Evolutionary conservation across 2,797 vertebrate species (phyloP), one percentile per base, ranked within the genome.

Genomic region (Phyllotis vaccarum): DNA sequence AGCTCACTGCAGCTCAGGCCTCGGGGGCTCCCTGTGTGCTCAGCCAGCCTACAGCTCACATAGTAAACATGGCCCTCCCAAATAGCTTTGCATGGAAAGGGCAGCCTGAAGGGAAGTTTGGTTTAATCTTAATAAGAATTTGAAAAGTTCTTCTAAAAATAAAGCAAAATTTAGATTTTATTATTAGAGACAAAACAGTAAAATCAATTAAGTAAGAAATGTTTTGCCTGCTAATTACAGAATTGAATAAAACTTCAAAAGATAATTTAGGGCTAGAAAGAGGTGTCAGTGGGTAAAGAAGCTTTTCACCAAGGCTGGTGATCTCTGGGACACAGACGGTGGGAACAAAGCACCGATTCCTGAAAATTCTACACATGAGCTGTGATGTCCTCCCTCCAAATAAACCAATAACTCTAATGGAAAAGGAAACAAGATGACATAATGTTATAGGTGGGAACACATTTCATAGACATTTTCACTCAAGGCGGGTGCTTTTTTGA

Each of bases 211-310:
- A 74, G 60, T 83, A 19, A 83, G 91, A 93, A 92, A 60, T 3
- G 60, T 14, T 92, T n/a, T 78, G 40, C 8, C 34, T 78, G 68
- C 52, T 64, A 64, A 90, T 34, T 80, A 91, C 21, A 52, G 27
- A 91, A 37, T n/a, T 81, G 43, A 89, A 86, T 58, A 88, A 93
- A 95, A n/a, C 74, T 93, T 89, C 40, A 78, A 78, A 92, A 96
- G 76, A 88, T n/a, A 95, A 54, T 40, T 12, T 12, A 70, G 34
- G 64, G 66, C 29, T 31, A 85, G 31, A n/a, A n/a, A 34, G 19
- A 66, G 13, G 29, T 60, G 19, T 49, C 43, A n/a, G 31, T 49
- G 43, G 43, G 31, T 64, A 52, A 66, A 62, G 12, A 66, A 24
- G 60, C 62, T 49, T n/a, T 40, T 21, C 60, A 34, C 29, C 40